Evolutionary conservation across 2,888 invertebrate species (phyloP).

Genomic region (Xylota segnis): DNA sequence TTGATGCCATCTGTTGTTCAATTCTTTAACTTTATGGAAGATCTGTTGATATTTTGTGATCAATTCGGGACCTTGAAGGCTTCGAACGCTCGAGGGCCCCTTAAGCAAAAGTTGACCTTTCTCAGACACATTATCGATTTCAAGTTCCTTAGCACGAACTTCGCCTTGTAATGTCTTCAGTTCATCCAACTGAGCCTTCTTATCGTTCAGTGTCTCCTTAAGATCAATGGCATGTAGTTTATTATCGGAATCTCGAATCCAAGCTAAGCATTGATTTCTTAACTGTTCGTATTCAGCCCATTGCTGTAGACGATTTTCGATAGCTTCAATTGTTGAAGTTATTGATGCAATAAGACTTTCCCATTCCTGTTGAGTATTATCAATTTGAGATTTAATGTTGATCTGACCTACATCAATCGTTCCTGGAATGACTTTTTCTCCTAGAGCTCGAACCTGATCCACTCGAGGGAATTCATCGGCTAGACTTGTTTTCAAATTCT

Average conservation of each 20-base stretch:
- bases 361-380: conserved; percentile 96
- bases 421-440: conserved; percentile 95
- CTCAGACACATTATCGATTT: conserved; percentile 96
- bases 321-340: conserved; percentile 90
- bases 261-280: conserved; percentile 93
- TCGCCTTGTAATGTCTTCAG: conserved; percentile 93
- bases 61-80: conserved; percentile 94
- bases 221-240: conserved; percentile 94
- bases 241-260: conserved; percentile 95
- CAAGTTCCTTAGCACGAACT: conserved; percentile 94
- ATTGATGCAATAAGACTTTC: conserved; percentile 91
- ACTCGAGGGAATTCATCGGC: conserved; percentile 95
- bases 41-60: conserved; percentile 96
- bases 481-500: conserved; percentile 91
- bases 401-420: conserved; percentile 93
- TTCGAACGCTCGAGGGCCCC: conserved; percentile 89
- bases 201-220: conserved; percentile 92
- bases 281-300: conserved; percentile 96
- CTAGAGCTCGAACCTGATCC: conserved; percentile 91
- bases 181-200: conserved; percentile 92
- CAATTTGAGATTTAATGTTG: conserved; percentile 94
- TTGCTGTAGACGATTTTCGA: conserved; percentile 93
- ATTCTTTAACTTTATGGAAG: conserved; percentile 95
- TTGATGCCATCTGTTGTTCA: conserved; percentile 96
- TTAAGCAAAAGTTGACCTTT: conserved; percentile 94